A percentile compares a stretch with the other conserved stretches of the same genome.
phyloP scores from a whole-genome alignment of 2,888 invertebrate species.

The Synergus laeviventris region DNA sequence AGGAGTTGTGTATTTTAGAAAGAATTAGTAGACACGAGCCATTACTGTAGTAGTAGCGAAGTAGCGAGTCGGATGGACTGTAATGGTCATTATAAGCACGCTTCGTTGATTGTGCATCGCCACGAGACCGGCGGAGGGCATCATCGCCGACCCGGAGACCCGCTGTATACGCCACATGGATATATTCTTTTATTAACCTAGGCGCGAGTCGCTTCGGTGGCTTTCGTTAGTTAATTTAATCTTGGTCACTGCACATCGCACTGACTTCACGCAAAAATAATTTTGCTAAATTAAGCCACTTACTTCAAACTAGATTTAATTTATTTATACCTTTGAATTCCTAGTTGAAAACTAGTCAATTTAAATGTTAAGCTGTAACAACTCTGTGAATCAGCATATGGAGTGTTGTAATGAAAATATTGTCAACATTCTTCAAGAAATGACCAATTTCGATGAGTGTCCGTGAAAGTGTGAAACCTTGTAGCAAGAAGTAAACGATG shows the following conservation, averaged over 20 bases:
- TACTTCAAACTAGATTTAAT: neutral
- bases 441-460: neutral
- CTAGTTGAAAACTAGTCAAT: neutral
- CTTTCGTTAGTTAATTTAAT: constrained; percentile 72
- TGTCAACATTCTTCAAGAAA: neutral
- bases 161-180: constrained; percentile 58
- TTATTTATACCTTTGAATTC: neutral
- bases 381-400: too few relatives aligned
- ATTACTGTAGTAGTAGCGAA: constrained; percentile 69
- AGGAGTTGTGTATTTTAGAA: constrained; percentile 29
- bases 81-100: constrained; percentile 76
- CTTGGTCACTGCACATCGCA: constrained; percentile 61
- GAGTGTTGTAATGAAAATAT: too few relatives aligned
- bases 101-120: constrained; percentile 74
- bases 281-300: constrained; percentile 28
- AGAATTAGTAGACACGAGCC: constrained; percentile 69
- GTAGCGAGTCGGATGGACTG: constrained; percentile 71
- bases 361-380: too few relatives aligned
- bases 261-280: constrained; percentile 1
- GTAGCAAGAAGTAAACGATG: neutral
- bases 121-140: constrained; percentile 72
- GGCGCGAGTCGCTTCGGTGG: constrained; percentile 61
- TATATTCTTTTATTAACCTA: constrained; percentile 71
- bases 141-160: constrained; percentile 76
- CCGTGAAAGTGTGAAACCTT: constrained; percentile 21